Percentiles rank a stretch among this genome's conserved stretches.
These are phyloP conservation scores for Eudemis profundana DNA, from an alignment of 2,888 invertebrate species.

Conservation along the genomic window DNA sequence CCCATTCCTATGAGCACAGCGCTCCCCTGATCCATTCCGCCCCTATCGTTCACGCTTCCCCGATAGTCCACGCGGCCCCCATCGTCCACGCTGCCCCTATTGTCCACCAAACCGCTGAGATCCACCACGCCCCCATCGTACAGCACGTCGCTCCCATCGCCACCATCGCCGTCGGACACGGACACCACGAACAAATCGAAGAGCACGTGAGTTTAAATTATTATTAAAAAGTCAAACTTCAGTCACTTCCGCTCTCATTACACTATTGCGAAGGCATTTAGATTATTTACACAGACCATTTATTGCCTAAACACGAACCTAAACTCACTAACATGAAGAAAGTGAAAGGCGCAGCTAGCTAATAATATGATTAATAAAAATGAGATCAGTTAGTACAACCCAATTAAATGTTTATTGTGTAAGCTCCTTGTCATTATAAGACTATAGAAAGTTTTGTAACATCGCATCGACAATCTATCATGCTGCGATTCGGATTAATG, in stretches of 20 bases:
- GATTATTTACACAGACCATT: slow-evolving; percentile 41
- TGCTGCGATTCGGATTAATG: slow-evolving; percentile 62
- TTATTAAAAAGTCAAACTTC: neutral
- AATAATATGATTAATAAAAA: slow-evolving; percentile 73
- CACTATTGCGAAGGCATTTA: slow-evolving; percentile 5
- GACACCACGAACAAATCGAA: slow-evolving; percentile 60
- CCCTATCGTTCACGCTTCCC: slow-evolving; percentile 36
- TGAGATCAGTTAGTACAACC: slow-evolving; percentile 75
- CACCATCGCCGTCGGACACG: slow-evolving; percentile 57
- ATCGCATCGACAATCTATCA: slow-evolving; percentile 68
- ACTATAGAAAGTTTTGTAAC: slow-evolving; percentile 71
- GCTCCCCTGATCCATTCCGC: slow-evolving; percentile 35
- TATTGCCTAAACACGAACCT: slow-evolving; percentile 52
- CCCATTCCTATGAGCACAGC: slow-evolving; percentile 40
- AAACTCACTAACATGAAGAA: slow-evolving; percentile 66
- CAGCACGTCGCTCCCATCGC: slow-evolving; percentile 60
- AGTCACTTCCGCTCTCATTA: slow-evolving; percentile 2
- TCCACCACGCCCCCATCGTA: slow-evolving; percentile 54
- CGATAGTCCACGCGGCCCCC: slow-evolving; percentile 45
- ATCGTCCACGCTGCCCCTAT: slow-evolving; percentile 43
- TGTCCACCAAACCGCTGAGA: slow-evolving; percentile 51
- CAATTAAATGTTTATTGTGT: slow-evolving; percentile 78
- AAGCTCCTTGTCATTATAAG: slow-evolving; percentile 71
- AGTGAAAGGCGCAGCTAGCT: slow-evolving; percentile 71
- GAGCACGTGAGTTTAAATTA: slow-evolving; percentile 59